These are phyloP conservation scores for Oscheius sp. DNA, from an alignment of 2,888 invertebrate species.

Conservation along the genomic window DNA sequence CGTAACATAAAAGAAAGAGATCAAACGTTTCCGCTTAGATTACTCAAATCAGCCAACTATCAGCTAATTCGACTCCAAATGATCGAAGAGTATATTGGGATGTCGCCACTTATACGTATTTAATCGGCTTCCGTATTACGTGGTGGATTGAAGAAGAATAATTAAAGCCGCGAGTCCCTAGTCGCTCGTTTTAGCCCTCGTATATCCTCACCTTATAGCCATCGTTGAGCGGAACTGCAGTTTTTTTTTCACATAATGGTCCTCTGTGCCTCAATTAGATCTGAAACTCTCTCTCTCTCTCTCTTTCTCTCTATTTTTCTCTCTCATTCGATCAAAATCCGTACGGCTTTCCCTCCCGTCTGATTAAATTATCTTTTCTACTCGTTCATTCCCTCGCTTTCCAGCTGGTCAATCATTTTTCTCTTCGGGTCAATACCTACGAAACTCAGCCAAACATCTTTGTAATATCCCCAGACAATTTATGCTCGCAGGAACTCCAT, in stretches of 20 bases:
- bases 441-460: too few relatives aligned
- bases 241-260: neutral
- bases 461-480: too few relatives aligned
- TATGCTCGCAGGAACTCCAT: too few relatives aligned
- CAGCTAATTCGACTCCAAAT: too few relatives aligned
- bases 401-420: neutral
- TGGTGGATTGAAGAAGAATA: neutral
- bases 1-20: neutral
- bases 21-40: neutral
- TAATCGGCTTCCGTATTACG: constrained; percentile 17
- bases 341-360: neutral
- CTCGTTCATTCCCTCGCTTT: constrained; percentile 13
- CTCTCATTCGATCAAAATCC: neutral
- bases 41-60: neutral
- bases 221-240: neutral
- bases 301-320: neutral
- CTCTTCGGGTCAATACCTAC: neutral
- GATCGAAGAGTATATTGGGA: too few relatives aligned
- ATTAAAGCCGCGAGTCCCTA: neutral
- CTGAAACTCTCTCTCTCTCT: neutral
- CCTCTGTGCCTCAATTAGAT: neutral
- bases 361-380: constrained; percentile 21
- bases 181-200: neutral
- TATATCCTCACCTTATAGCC: neutral
- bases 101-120: constrained; percentile 15